A percentile compares a stretch with the other conserved stretches of the same genome.
Evolutionary conservation across 2,888 invertebrate genomes (phyloP).

Genomic region (Drosophila setosimentum): DNA sequence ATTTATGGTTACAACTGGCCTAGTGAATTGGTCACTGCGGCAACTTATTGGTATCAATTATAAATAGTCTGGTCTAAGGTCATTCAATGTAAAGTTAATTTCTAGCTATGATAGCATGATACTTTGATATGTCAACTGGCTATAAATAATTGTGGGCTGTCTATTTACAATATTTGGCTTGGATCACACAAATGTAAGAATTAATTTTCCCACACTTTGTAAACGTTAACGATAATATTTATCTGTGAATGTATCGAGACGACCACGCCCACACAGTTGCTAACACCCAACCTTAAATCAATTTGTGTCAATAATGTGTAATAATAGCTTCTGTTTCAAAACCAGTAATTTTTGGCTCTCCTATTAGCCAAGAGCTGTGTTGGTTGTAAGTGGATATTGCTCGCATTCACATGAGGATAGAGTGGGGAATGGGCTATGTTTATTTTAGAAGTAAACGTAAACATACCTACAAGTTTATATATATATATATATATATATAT

Average conservation of each 20-base stretch:
- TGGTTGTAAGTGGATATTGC: conserved; percentile 7
- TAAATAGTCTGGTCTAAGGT: not conserved
- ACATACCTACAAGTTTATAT: not conserved
- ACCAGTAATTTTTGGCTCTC: conserved; percentile 9
- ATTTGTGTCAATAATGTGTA: conserved; percentile 32
- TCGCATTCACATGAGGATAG: not conserved
- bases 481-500: too few species aligned
- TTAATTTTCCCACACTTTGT: conserved; percentile 4
- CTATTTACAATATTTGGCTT: conserved; percentile 10
- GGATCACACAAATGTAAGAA: conserved; percentile 5
- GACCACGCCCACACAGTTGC: conserved; percentile 1
- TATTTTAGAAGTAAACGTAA: not conserved
- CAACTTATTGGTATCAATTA: conserved; percentile 11
- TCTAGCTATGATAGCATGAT: too few species aligned
- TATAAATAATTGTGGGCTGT: conserved; percentile 4
- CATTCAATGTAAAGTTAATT: not conserved
- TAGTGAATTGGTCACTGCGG: not conserved
- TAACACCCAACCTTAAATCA: conserved; percentile 5
- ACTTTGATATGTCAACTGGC: not conserved
- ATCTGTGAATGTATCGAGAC: not conserved
- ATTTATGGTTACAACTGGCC: not conserved
- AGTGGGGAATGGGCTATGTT: not conserved
- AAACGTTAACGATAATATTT: not conserved
- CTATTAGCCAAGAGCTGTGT: conserved; percentile 3
- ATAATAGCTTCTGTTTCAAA: conserved; percentile 16